A percentile compares a stretch with the other conserved stretches of the same genome.
Evolutionary conservation across 2,888 invertebrate genomes (phyloP).

Genomic region (Tiliacea aurago): DNA sequence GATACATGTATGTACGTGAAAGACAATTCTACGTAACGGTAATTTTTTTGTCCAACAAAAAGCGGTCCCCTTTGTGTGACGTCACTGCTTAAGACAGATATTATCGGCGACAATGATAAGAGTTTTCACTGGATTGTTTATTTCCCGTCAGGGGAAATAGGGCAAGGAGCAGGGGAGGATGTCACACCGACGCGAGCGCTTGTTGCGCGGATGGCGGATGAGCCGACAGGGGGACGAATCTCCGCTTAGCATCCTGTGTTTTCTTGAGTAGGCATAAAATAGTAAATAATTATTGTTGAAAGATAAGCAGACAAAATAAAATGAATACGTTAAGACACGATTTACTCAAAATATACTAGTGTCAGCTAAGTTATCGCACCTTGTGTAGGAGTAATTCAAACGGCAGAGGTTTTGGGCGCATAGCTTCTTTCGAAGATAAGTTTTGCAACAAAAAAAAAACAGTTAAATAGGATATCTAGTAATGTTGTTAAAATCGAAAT

Average conservation of each 20-base stretch:
- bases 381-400: neutral
- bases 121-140: slow-evolving; percentile 83
- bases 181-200: slow-evolving; percentile 69
- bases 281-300: too few relatives aligned
- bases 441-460: too few relatives aligned
- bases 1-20: neutral
- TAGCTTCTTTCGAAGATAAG: too few relatives aligned
- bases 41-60: slow-evolving; percentile 49
- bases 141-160: slow-evolving; percentile 72
- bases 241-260: slow-evolving; percentile 18
- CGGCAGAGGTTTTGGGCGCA: neutral
- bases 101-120: slow-evolving; percentile 83
- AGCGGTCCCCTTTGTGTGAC: slow-evolving; percentile 58
- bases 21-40: neutral
- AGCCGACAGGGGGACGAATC: neutral
- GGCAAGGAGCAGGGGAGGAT: slow-evolving; percentile 41
- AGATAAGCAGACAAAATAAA: neutral
- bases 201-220: neutral
- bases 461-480: neutral
- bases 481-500: neutral
- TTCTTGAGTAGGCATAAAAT: too few relatives aligned
- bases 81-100: slow-evolving; percentile 78
- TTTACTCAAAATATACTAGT: neutral
- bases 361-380: neutral
- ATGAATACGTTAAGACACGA: too few relatives aligned